phyloP scores from a whole-genome alignment of 1,140 invertebrate genomes.

The Bombus haemorrhoidalis region DNA sequence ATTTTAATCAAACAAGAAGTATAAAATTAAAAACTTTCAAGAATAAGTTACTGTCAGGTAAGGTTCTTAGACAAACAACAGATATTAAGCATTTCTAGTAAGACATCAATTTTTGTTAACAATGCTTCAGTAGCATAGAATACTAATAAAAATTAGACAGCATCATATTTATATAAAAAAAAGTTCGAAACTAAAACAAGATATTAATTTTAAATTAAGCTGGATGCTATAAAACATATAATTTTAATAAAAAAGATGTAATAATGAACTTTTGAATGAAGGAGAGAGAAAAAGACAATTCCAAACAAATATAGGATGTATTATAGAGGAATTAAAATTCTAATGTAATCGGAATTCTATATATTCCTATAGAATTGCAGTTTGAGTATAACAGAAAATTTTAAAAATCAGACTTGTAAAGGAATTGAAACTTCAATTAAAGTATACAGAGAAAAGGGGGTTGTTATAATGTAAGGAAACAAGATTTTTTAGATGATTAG shows the following conservation, averaged over 20 bases:
- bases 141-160: conserved; percentile 15
- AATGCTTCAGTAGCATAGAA: conserved; percentile 10
- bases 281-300: conserved; percentile 18
- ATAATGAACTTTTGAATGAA: conserved; percentile 12
- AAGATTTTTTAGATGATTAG: conserved; percentile 25
- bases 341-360: conserved; percentile 10
- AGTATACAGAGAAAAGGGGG: conserved; percentile 4
- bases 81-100: background rate
- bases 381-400: conserved; percentile 11
- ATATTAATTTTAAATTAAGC: conserved; percentile 30
- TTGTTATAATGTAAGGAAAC: conserved; percentile 20
- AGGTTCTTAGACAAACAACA: background rate
- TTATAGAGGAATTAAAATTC: background rate
- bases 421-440: conserved; percentile 16
- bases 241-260: conserved; percentile 18
- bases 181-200: conserved; percentile 8
- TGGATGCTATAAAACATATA: conserved; percentile 1
- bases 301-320: conserved; percentile 3
- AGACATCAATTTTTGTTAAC: background rate
- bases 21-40: conserved; percentile 2
- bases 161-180: conserved; percentile 23
- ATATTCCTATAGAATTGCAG: background rate
- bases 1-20: conserved; percentile 7
- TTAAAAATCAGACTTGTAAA: background rate
- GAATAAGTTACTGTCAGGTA: background rate